A percentile compares a stretch with the other conserved stretches of the same genome.
Evolutionary conservation across 2,113 vertebrate genomes (phyloP).

Genomic region (Toxotes chatareus): DNA sequence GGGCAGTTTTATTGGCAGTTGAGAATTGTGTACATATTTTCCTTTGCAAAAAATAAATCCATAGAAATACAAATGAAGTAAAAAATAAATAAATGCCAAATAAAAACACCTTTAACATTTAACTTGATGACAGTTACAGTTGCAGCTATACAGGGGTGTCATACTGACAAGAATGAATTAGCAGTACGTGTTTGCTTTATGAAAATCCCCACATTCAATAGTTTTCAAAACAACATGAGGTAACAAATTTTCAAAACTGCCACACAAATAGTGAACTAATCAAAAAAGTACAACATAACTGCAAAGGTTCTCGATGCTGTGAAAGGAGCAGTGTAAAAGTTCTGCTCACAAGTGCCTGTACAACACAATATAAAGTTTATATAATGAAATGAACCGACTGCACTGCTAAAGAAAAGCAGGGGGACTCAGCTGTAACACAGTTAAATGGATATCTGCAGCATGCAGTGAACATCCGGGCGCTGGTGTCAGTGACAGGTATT

Average conservation of each 20-base stretch:
- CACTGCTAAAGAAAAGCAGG: neutral
- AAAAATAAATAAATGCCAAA: constrained; percentile 63
- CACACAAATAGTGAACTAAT: constrained; percentile 11
- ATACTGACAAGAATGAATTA: neutral
- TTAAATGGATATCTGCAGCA: neutral
- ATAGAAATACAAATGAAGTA: constrained; percentile 62
- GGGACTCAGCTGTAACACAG: no score
- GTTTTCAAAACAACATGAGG: constrained; percentile 42
- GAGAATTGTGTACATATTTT: constrained; percentile 27
- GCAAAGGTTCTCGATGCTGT: neutral
- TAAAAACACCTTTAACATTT: constrained; percentile 37
- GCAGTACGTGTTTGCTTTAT: constrained; percentile 1
- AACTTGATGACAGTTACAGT: constrained; percentile 9
- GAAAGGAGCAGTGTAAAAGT: neutral
- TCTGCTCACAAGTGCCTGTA: neutral
- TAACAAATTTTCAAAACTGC: constrained; percentile 36
- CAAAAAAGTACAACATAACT: constrained; percentile 13
- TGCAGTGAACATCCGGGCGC: neutral
- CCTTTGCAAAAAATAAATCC: constrained; percentile 53
- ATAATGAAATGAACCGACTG: neutral
- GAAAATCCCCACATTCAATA: constrained; percentile 12
- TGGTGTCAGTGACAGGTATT: neutral
- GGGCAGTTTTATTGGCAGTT: constrained; percentile 73
- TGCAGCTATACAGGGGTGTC: constrained; percentile 16
- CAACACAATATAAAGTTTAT: neutral